Conservation (phyloP, 1,140 invertebrate species). For the Nymphalis io region DNA sequence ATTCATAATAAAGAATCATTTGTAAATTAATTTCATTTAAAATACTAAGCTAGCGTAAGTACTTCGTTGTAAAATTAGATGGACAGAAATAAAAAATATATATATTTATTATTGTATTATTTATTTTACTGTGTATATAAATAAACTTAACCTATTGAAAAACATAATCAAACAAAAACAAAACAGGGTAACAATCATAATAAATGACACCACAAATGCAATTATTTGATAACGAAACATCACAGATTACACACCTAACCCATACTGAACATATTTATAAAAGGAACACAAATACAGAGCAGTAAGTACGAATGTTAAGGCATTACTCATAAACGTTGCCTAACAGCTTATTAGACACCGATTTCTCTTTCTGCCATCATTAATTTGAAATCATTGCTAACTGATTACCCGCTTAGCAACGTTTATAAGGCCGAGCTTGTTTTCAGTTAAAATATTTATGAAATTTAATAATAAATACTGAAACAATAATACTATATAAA, state of each 20-base stretch:
- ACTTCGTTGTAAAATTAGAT: conserved; percentile 38
- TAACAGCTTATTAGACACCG: too few species aligned
- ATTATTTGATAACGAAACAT: conserved; percentile 14
- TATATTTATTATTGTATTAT: conserved; percentile 18
- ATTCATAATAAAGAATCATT: background rate
- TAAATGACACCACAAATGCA: conserved; percentile 7
- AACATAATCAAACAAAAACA: conserved; percentile 23
- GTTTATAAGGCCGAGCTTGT: too few species aligned
- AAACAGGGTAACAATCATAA: conserved; percentile 2
- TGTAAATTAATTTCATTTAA: background rate
- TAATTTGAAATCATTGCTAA: too few species aligned
- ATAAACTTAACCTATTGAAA: conserved; percentile 13
- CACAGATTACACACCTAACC: conserved; percentile 13
- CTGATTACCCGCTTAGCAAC: too few species aligned
- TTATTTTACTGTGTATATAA: conserved; percentile 6
- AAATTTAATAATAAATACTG: too few species aligned
- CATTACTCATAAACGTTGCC: too few species aligned
- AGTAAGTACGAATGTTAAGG: too few species aligned
- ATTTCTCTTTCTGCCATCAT: too few species aligned
- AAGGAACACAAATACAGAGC: background rate
- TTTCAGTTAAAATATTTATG: too few species aligned
- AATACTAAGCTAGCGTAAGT: background rate
- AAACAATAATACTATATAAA: background rate
- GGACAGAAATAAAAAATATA: conserved; percentile 16
- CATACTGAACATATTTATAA: background rate